Percentiles rank a stretch among this genome's conserved stretches.
These are phyloP conservation scores for Dinothrombium tinctorium DNA, from an alignment of 1,140 invertebrate genomes.

Conservation along the genomic window DNA sequence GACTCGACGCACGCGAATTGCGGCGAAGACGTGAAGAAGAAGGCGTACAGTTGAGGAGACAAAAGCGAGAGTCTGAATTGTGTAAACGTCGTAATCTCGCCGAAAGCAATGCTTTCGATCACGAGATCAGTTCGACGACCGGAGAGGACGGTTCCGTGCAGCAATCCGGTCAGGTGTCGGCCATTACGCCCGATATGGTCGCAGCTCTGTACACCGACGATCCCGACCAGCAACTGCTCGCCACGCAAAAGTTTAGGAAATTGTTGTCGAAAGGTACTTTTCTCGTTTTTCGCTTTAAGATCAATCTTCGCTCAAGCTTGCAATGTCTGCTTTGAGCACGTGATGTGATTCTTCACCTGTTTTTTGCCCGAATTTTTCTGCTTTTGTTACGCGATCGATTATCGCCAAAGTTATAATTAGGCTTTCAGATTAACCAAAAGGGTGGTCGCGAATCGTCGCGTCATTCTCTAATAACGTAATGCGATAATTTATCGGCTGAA, in stretches of 20 bases:
- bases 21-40: conserved; percentile 78
- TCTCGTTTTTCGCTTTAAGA: no score
- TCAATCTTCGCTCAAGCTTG: no score
- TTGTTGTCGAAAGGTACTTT: conserved; percentile 45
- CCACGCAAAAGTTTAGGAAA: conserved; percentile 86
- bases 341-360: no score
- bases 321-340: no score
- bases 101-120: background rate
- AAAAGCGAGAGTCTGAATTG: conserved; percentile 55
- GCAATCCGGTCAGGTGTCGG: conserved; percentile 7
- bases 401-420: no score
- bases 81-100: conserved; percentile 25
- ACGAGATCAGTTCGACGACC: background rate
- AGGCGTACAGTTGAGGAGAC: conserved; percentile 80
- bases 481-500: no score
- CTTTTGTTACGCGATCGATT: no score
- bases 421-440: no score
- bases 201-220: conserved; percentile 54
- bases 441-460: no score
- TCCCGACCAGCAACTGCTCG: conserved; percentile 51
- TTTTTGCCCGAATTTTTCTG: no score
- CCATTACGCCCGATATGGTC: conserved; percentile 45
- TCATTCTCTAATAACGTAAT: no score
- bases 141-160: background rate
- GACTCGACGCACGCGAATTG: conserved; percentile 70